These are phyloP conservation scores for Myoxocephalus aenaeus DNA, from an alignment of 2,797 vertebrate genomes.

Conservation along the genomic window DNA sequence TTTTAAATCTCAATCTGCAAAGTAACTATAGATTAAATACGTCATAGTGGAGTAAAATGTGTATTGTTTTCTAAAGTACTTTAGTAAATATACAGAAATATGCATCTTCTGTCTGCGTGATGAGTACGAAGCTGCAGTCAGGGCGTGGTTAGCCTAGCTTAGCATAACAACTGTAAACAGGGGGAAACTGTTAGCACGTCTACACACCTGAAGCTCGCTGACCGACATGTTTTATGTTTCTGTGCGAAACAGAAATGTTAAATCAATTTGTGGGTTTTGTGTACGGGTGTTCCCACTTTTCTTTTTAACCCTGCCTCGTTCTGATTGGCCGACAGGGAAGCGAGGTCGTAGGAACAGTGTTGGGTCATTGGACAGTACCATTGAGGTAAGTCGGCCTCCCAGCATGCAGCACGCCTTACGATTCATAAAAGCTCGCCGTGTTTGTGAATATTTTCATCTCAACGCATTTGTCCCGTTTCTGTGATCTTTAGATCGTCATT, in stretches of 20 bases:
- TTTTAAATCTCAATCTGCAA: too few relatives aligned
- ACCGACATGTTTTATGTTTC: background rate
- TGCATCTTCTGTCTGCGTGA: background rate
- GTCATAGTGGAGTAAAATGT: too few relatives aligned
- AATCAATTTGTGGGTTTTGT: background rate
- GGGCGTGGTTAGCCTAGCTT: background rate
- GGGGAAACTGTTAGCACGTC: background rate
- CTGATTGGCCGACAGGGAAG: slow-evolving; percentile 89
- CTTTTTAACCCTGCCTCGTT: slow-evolving; percentile 67
- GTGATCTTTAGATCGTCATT: background rate
- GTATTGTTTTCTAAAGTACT: background rate
- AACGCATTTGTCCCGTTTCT: background rate
- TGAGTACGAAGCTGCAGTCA: background rate
- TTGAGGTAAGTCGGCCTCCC: slow-evolving; percentile 90
- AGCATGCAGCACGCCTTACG: background rate
- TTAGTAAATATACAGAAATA: background rate
- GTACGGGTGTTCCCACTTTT: background rate
- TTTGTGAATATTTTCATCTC: background rate
- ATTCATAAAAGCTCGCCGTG: too few relatives aligned
- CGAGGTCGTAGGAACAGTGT: slow-evolving; percentile 96
- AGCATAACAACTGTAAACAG: background rate
- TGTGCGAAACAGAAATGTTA: background rate
- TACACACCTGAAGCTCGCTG: too few relatives aligned
- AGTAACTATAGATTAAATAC: too few relatives aligned
- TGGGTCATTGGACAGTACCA: slow-evolving; percentile 97